phyloP scores from a whole-genome alignment of 2,113 vertebrate species.

The Notothenia coriiceps region DNA sequence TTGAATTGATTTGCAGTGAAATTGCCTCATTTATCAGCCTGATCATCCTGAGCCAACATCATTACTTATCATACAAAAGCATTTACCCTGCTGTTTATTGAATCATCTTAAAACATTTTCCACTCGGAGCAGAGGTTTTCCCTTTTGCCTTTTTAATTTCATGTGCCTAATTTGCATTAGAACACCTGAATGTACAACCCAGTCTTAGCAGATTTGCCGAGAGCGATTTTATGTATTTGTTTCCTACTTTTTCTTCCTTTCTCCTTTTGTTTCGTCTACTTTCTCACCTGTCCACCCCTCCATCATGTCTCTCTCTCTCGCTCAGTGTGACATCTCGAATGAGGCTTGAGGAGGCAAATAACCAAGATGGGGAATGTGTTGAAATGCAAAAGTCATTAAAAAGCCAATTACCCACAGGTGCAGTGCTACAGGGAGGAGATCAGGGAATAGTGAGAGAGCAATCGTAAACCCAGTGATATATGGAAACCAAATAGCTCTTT shows the following conservation, averaged over 20 bases:
- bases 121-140: not conserved
- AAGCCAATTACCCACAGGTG: conserved; percentile 87
- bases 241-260: not conserved
- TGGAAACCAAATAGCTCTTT: conserved; percentile 86
- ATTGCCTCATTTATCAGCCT: conserved; percentile 12
- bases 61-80: conserved; percentile 6
- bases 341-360: conserved; percentile 70
- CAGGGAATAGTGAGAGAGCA: conserved; percentile 81
- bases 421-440: conserved; percentile 82
- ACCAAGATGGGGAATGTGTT: conserved; percentile 60
- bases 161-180: not conserved
- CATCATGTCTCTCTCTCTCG: not conserved
- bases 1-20: not conserved
- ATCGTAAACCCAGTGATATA: conserved; percentile 83
- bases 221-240: not conserved
- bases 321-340: conserved; percentile 59
- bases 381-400: conserved; percentile 90
- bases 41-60: not conserved
- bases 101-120: conserved; percentile 19
- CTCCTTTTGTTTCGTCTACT: not conserved
- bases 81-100: conserved; percentile 6
- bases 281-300: conserved; percentile 33
- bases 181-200: conserved; percentile 2
- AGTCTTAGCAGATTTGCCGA: not conserved
- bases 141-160: not conserved